Evolutionary conservation across 1,140 invertebrate genomes (phyloP).

Genomic region (Ladona fulva): DNA sequence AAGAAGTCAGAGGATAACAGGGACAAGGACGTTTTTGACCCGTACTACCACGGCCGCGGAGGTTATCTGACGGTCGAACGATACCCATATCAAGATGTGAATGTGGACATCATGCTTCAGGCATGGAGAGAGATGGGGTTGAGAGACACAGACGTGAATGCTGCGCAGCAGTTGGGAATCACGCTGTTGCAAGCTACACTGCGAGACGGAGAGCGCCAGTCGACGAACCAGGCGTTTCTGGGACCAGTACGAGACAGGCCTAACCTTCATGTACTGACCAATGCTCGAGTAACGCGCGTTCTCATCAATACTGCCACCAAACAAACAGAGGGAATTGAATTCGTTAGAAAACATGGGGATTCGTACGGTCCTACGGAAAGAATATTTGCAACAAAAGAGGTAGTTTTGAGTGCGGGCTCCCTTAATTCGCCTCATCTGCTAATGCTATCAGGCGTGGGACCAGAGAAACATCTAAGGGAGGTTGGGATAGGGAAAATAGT

Average conservation of each 20-base stretch:
- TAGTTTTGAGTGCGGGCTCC: slow-evolving; percentile 28
- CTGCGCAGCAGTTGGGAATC: slow-evolving; percentile 62
- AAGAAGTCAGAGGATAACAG: slow-evolving; percentile 48
- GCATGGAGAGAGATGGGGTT: slow-evolving; percentile 64
- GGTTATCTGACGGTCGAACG: slow-evolving; percentile 60
- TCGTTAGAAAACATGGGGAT: slow-evolving; percentile 38
- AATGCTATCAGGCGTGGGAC: slow-evolving; percentile 44
- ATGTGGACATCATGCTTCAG: slow-evolving; percentile 43
- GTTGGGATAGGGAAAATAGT: slow-evolving; percentile 42
- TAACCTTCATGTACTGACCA: background rate
- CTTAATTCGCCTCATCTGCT: slow-evolving; percentile 32
- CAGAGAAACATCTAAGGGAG: slow-evolving; percentile 39
- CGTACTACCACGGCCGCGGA: slow-evolving; percentile 50
- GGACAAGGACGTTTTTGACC: slow-evolving; percentile 38
- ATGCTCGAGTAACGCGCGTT: background rate
- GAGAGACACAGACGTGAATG: slow-evolving; percentile 60
- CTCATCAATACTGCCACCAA: slow-evolving; percentile 42
- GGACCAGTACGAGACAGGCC: background rate
- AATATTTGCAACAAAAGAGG: slow-evolving; percentile 4
- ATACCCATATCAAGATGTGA: slow-evolving; percentile 43
- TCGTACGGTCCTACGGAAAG: background rate
- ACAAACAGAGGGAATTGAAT: slow-evolving; percentile 66
- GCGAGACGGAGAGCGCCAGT: slow-evolving; percentile 58
- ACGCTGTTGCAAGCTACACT: slow-evolving; percentile 63
- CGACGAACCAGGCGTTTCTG: background rate